Conservation (phyloP, 2,113 vertebrate species). For the Stegastes partitus region DNA sequence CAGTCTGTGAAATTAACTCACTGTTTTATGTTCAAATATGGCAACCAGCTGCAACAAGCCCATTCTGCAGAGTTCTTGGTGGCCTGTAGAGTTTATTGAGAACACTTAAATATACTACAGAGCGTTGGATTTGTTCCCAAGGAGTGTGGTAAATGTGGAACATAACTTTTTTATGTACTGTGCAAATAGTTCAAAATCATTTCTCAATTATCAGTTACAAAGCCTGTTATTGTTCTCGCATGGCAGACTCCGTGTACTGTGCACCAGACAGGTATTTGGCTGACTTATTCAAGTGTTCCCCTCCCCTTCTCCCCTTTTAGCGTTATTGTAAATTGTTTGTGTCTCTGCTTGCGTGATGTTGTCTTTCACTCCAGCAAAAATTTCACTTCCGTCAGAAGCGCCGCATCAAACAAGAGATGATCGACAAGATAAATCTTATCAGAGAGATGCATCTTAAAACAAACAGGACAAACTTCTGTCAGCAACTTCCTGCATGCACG, state of each 20-base stretch:
- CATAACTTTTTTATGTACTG: conserved; percentile 53
- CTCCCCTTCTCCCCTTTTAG: conserved; percentile 15
- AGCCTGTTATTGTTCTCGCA: conserved; percentile 62
- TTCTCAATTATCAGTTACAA: conserved; percentile 59
- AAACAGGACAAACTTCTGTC: neutral
- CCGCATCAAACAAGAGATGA: neutral
- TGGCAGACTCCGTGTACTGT: conserved; percentile 25
- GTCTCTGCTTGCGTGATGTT: conserved; percentile 3
- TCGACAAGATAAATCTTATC: neutral
- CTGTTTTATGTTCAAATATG: conserved; percentile 18
- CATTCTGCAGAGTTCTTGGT: conserved; percentile 21
- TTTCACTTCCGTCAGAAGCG: neutral
- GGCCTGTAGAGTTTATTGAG: conserved; percentile 27
- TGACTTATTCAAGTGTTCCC: conserved; percentile 30
- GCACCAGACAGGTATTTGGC: conserved; percentile 65
- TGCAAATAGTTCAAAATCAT: conserved; percentile 58
- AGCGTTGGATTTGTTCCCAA: conserved; percentile 6
- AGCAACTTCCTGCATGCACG: neutral
- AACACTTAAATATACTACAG: conserved; percentile 21
- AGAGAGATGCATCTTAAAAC: neutral
- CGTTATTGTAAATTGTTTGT: conserved; percentile 24
- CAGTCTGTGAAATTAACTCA: conserved; percentile 2
- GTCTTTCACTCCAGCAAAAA: neutral
- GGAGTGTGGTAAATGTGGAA: conserved; percentile 45
- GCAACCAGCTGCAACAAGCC: neutral